Conservation (phyloP, 92 coral and sea anemone genomes). For the Epizoanthus ramosus region DNA sequence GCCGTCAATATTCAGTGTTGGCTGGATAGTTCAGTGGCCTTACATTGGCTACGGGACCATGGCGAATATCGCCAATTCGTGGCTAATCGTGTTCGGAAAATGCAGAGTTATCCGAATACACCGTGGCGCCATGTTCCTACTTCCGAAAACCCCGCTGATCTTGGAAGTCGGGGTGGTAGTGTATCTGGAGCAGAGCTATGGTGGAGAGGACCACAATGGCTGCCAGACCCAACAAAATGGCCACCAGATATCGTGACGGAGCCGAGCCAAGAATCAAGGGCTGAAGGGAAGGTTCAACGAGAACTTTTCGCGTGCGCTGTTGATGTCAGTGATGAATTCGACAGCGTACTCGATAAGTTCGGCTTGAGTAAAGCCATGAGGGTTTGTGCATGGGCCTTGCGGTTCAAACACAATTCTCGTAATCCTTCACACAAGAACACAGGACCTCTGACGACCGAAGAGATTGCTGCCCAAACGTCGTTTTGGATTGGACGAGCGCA, state of each 20-base stretch:
- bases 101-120: conserved; percentile 49
- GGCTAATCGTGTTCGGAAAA: conserved; percentile 67
- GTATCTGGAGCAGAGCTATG: conserved; percentile 51
- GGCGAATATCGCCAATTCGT: conserved; percentile 70
- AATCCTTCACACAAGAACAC: conserved; percentile 45
- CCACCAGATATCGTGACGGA: conserved; percentile 49
- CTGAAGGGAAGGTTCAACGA: conserved; percentile 67
- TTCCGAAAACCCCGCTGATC: conserved; percentile 64
- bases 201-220: conserved; percentile 71
- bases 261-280: conserved; percentile 33
- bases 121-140: conserved; percentile 72
- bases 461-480: conserved; percentile 38
- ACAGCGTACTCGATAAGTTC: conserved; percentile 62
- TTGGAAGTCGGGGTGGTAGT: conserved; percentile 69
- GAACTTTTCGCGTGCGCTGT: conserved; percentile 64
- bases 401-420: conserved; percentile 64
- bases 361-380: conserved; percentile 74
- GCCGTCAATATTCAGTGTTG: conserved; percentile 50
- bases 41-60: conserved; percentile 57
- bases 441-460: conserved; percentile 54
- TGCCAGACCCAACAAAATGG: conserved; percentile 55
- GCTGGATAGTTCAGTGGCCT: conserved; percentile 70
- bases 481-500: conserved; percentile 59
- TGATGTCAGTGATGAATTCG: conserved; percentile 45
- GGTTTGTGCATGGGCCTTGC: conserved; percentile 73